Evolutionary conservation across 2,888 invertebrate species (phyloP).

Genomic region (Drosophila meridionalis): DNA sequence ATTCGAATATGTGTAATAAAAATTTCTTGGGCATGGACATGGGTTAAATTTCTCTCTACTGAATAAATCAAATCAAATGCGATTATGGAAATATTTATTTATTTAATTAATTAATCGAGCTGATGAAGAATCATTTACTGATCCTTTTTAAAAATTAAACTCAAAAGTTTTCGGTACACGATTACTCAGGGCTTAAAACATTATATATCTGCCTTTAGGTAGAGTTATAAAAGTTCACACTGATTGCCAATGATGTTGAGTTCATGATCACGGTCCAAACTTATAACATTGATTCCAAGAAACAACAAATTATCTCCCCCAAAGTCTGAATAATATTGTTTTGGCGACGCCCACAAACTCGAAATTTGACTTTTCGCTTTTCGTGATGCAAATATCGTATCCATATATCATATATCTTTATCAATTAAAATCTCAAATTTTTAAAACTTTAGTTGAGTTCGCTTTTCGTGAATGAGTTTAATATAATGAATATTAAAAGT

Average conservation of each 20-base stretch:
- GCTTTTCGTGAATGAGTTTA: neutral
- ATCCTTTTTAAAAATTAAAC: neutral
- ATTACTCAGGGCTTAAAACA: neutral
- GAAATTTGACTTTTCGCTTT: too few species aligned
- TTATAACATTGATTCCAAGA: neutral
- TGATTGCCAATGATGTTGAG: neutral
- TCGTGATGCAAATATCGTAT: too few species aligned
- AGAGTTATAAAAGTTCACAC: neutral
- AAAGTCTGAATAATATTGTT: too few species aligned
- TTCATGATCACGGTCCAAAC: neutral
- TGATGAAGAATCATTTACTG: neutral
- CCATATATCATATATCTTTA: too few species aligned
- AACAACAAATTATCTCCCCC: neutral
- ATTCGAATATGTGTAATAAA: neutral
- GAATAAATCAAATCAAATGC: neutral
- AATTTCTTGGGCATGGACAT: neutral
- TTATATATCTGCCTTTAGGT: too few species aligned
- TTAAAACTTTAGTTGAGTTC: too few species aligned
- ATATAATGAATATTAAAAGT: neutral
- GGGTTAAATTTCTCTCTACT: neutral
- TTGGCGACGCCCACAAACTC: too few species aligned
- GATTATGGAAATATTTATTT: too few species aligned
- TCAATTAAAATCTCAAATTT: too few species aligned
- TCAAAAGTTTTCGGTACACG: neutral
- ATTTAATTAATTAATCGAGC: neutral